Evolutionary conservation across 2,888 invertebrate species (phyloP), one percentile per base, ranked within the genome.

Genomic region (Sceliomorpha sp.): DNA sequence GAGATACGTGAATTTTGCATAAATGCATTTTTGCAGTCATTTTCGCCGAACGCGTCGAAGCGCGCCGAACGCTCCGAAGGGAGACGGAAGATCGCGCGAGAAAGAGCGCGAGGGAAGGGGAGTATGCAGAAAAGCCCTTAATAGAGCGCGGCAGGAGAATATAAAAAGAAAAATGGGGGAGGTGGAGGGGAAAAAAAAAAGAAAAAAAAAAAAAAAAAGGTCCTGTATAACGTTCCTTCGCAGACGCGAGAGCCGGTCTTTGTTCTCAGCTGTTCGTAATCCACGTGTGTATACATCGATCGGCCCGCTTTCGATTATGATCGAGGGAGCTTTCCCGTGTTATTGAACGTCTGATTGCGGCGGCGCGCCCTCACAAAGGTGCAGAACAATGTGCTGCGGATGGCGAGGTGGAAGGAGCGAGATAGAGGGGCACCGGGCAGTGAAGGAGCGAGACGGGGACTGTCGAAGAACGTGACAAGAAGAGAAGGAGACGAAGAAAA

Each of bases 331-430:
- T 81, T 81, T 78, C 74, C 75, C 75, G 79, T 75, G 77, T 80
- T 79, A 82, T 82, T 72, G 79, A 73, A 72, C 76, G 76, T 71
- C 74, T 75, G 79, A 77, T 75, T 78, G 77, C 80, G 80, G 81
- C 80, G 83, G 81, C 75, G 73, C 74, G 73, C 63, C 73, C 71
- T 76, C 73, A 80, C 82, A 85, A 85, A 85, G 84, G 79, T 75
- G 76, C 80, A 73, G 80, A 83, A 82, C 81, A 83, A 82, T 81
- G 80, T 58, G 72, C 70, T 58, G 73, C 70, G 75, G 76, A 75
- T 55, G 62, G 60, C 48, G 53, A 51, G 63, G 48, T 37, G 50
- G 59, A 34, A 50, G 55, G 68, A 50, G 56, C 62, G 20, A 20
- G 44, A 34, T 17, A 17, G 10, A 44, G 13, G 66, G 63, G 51